Percentiles rank a stretch among this genome's conserved stretches.
Evolutionary conservation across 30 jellyfish, hydroid and myxozoan species (phyloP).

Genomic region (Aurelia coerulea): DNA sequence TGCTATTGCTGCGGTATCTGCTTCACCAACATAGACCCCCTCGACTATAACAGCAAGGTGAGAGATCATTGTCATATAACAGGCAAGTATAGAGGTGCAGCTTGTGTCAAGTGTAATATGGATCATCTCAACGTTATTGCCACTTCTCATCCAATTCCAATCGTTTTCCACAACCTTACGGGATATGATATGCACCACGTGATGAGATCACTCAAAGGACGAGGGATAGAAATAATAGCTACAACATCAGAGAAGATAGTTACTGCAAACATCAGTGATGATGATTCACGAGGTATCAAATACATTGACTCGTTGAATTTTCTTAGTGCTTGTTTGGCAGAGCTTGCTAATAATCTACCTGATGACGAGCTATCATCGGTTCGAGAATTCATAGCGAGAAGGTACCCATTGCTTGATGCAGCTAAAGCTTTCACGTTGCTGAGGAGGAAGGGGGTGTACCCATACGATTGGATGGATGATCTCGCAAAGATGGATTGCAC

Average conservation of each 20-base stretch:
- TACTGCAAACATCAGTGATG: background rate
- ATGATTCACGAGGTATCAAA: background rate
- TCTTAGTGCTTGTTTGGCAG: background rate
- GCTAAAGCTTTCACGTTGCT: background rate
- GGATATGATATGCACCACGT: constrained; percentile 24
- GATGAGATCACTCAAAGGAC: background rate
- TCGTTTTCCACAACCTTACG: constrained; percentile 33
- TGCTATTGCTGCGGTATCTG: constrained; percentile 11
- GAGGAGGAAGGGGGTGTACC: constrained; percentile 66
- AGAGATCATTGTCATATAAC: constrained; percentile 32
- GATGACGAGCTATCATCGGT: background rate
- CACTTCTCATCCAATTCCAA: background rate
- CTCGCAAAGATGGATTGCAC: background rate
- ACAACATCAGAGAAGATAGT: background rate
- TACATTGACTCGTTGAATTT: constrained; percentile 9
- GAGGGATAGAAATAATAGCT: background rate
- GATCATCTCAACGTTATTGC: too few relatives aligned
- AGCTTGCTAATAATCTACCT: constrained; percentile 24
- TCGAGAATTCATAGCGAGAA: background rate
- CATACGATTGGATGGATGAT: constrained; percentile 55
- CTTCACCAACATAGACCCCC: background rate
- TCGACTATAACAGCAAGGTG: background rate
- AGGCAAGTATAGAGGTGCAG: constrained; percentile 25
- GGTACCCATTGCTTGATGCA: background rate
- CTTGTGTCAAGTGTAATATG: background rate